A percentile compares a stretch with the other conserved stretches of the same genome.
Evolutionary conservation across 2,797 vertebrate genomes (phyloP).

Genomic region (Dermochelys coriacea): DNA sequence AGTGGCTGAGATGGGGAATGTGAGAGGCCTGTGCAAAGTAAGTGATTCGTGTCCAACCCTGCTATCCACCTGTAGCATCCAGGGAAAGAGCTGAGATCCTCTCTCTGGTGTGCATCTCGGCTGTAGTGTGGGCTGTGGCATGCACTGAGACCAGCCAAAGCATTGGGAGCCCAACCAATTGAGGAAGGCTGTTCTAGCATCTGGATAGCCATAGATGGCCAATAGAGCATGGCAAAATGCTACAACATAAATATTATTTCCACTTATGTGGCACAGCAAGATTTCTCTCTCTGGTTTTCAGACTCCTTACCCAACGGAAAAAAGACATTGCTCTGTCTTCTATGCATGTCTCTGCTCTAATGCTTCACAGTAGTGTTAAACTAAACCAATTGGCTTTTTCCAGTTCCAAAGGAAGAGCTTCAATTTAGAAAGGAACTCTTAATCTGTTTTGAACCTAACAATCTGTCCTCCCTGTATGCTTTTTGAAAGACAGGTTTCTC

Average conservation of each 20-base stretch:
- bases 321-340: not conserved
- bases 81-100: not conserved
- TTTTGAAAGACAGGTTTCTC: not conserved
- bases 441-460: not conserved
- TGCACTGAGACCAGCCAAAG: not conserved
- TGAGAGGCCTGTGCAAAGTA: not conserved
- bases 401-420: rapidly evolving
- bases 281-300: rapidly evolving
- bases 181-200: not conserved
- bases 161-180: not conserved
- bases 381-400: rapidly evolving
- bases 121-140: too few relatives aligned
- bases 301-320: rapidly evolving
- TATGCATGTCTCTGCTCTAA: not conserved
- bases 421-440: not conserved
- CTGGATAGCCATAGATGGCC: not conserved
- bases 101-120: not conserved
- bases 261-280: rapidly evolving
- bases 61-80: rapidly evolving
- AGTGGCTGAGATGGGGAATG: not conserved
- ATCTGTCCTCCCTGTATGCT: not conserved
- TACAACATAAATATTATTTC: not conserved
- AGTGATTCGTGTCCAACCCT: rapidly evolving
- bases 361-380: not conserved
- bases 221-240: not conserved